Evolutionary conservation across 2,797 vertebrate genomes (phyloP), one percentile per base, ranked within the genome.

Genomic region (Typhlichthys eigenmanni): DNA sequence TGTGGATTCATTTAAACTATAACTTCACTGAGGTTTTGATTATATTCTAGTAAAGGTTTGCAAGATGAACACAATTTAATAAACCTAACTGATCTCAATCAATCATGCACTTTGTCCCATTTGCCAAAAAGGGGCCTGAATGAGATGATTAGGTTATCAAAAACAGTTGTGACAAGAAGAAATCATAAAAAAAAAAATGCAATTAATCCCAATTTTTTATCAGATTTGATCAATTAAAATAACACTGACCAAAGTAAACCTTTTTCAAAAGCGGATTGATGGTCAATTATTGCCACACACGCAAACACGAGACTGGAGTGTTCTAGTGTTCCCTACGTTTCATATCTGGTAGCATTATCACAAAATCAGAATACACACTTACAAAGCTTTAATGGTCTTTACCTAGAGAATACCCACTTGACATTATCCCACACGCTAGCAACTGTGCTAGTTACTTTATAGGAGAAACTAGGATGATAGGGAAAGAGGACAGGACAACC

Each of bases 361-460:
- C 87, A 89, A 88, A 77, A 81, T 82, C 83, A 90, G 72, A 85
- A 85, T 85, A 87, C 83, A 90, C 79, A 91, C 83, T 85, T 63
- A 86, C 79, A 87, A 87, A 88, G 85, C 85, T 89, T 82, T 82
- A 86, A 87, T 83, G 75, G 84, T 85, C 77, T 93, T 96, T 97
- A 97, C 96, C 95, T 98, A 97, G 93, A 93, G 93, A 98, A 96
- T 91, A 96, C 83, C 92, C 85, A 95, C 95, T 95, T 96, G 95
- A 97, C 89, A 89, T 93, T 95, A 95, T 95, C 92, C 96, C 95
- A 98, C 90, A 96, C 90, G 93, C 94, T 96, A 95, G 94, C 93
- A 88, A 97, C 92, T 91, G 94, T 94, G 93, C 92, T 92, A 95
- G 94, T 95, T 95, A 97, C 91, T 95, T 95, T 95, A 94, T 96